Base-by-base conservation (phyloP, 1,140 invertebrate genomes). In the Drosophila bocqueti region DNA sequence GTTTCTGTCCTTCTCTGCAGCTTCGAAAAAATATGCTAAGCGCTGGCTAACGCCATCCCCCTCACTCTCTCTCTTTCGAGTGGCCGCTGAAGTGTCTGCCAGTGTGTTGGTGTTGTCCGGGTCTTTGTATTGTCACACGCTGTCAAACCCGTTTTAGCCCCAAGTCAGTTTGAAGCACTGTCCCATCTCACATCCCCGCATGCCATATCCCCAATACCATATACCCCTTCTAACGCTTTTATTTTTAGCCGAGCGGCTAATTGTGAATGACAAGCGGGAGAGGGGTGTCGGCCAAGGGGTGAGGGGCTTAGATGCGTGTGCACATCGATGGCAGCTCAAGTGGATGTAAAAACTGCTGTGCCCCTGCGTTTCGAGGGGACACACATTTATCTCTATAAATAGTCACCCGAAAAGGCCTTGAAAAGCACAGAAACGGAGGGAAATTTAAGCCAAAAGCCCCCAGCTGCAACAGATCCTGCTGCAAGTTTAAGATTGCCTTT, bases 191-290 rank as follows among this genome's bases (percentile, higher is more conserved):
- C 26, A n/a, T 46, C 21, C 31, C 31, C 26, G 9, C 57, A 29
- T 50, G 24, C 21, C 45, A 64, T 46, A 45, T 67, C 13, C 62
- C 62, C 46, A 47, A 47, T 47, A 26, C 46, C 46, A 49, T 52
- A 16, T 40, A 10, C 61, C 47, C 50, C 50, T n/a, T 13, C 50
- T 64, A 61, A 29, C 40, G 65, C 80, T 71, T 76, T 75, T 87
- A 87, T 87, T 87, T 87, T 89, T 89, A 89, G 84, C 77, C 81
- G 68, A 52, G 77, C 81, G 73, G 83, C 84, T 87, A 87, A 87
- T 87, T 87, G 83, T 89, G 76, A 89, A 79, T 84, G 83, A 89
- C 83, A 87, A 59, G 60, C 76, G 57, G 46, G 38, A 57, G 16
- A n/a, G 79, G 42, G 75, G 15, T n/a, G 46, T 3, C 13, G 21